phyloP scores from a whole-genome alignment of 2,888 invertebrate genomes.

The Eugnorisma glareosa region DNA sequence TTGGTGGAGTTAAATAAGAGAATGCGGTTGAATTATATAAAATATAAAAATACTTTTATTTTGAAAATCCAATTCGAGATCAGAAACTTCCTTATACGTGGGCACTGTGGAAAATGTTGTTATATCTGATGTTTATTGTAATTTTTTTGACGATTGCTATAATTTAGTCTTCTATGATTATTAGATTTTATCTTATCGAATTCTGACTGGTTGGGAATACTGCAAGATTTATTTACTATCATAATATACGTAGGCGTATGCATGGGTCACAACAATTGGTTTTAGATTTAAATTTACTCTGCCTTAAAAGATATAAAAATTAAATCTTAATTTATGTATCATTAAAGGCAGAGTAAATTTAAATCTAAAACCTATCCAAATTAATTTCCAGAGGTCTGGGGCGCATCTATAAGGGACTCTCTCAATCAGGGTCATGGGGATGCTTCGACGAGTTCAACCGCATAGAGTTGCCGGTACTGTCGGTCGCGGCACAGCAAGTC shows the following conservation, averaged over 20 bases:
- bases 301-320: not conserved
- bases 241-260: not conserved
- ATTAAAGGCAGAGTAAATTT: not conserved
- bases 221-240: not conserved
- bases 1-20: too few species aligned
- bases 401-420: conserved; percentile 98
- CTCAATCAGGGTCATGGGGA: conserved; percentile 99
- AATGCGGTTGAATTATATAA: not conserved
- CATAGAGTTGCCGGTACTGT: conserved; percentile 96
- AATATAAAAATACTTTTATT: not conserved
- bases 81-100: not conserved
- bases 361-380: not conserved
- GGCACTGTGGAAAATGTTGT: not conserved
- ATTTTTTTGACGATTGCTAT: not conserved
- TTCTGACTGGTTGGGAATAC: not conserved
- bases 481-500: conserved; percentile 98
- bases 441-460: conserved; percentile 99
- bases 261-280: not conserved
- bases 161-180: not conserved
- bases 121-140: not conserved
- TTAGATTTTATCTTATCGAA: not conserved
- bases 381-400: conserved; percentile 94
- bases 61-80: not conserved
- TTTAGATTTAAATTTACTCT: not conserved
- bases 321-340: too few species aligned